Conservation (phyloP, 1,140 invertebrate genomes). For the Panagrolaimus sp. region DNA sequence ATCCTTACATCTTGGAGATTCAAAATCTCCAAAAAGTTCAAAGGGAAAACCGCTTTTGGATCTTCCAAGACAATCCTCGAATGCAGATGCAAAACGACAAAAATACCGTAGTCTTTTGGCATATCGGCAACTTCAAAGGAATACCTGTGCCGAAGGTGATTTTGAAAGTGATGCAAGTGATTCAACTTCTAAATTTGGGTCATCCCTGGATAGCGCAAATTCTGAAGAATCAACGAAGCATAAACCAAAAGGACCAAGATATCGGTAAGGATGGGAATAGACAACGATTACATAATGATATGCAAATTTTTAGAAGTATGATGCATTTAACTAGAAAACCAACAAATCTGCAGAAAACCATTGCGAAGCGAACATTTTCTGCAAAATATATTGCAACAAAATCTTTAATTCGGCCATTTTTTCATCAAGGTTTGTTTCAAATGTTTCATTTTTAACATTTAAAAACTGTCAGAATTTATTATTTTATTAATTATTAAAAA, state of each 20-base stretch:
- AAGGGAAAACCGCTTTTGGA: background rate
- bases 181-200: conserved; percentile 10
- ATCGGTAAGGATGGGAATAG: too few relatives aligned
- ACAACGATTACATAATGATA: too few relatives aligned
- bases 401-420: background rate
- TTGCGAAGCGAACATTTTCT: conserved; percentile 10
- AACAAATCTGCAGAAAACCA: conserved; percentile 1
- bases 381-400: conserved; percentile 9
- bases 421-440: background rate
- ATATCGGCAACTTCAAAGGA: background rate
- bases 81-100: conserved; percentile 14
- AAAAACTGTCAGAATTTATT: background rate
- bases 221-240: background rate
- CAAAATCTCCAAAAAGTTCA: background rate
- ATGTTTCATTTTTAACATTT: background rate
- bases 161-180: background rate
- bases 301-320: conserved; percentile 5
- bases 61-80: background rate
- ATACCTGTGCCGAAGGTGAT: background rate
- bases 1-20: background rate
- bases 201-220: background rate
- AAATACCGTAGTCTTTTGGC: background rate
- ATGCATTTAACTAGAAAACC: conserved; percentile 6
- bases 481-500: too few relatives aligned
- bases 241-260: background rate